Percentiles rank a stretch among this genome's conserved stretches.
Conservation (phyloP, 2,797 vertebrate species). For the Myripristis jacobus region DNA sequence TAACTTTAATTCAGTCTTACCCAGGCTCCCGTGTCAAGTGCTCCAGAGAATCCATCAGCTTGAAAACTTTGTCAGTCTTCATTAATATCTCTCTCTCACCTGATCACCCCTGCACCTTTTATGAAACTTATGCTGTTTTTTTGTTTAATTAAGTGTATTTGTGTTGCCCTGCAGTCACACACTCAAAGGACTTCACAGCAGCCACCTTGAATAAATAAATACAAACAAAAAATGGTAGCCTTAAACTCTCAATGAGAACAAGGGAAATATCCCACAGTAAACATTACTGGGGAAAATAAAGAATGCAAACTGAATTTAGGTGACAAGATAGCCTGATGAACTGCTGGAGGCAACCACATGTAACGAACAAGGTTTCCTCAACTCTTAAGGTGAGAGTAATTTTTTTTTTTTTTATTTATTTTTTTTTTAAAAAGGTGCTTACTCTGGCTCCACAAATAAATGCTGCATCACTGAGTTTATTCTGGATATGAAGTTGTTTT, state of each 20-base stretch:
- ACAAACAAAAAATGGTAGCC: too few species aligned
- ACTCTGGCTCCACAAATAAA: not conserved
- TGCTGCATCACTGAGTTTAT: not conserved
- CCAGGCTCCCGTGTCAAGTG: conserved; percentile 34
- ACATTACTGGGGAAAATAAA: too few species aligned
- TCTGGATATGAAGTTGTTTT: not conserved
- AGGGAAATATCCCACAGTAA: too few species aligned
- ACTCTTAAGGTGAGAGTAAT: too few species aligned
- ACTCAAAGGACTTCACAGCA: too few species aligned
- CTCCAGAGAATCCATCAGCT: conserved; percentile 44
- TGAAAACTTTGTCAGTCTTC: conserved; percentile 48
- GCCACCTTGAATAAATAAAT: too few species aligned
- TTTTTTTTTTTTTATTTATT: too few species aligned
- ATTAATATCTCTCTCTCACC: conserved; percentile 47
- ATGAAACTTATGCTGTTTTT: conserved; percentile 55
- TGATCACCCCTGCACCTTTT: conserved; percentile 50
- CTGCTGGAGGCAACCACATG: not conserved
- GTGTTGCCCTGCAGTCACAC: too few species aligned
- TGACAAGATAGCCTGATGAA: too few species aligned
- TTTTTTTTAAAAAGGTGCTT: not conserved
- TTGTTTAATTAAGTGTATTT: not conserved
- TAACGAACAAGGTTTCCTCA: not conserved
- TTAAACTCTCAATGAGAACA: too few species aligned
- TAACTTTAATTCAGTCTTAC: conserved; percentile 54
- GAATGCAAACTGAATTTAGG: too few species aligned